Evolutionary conservation across 2,888 invertebrate genomes (phyloP), one percentile per base, ranked within the genome.

Genomic region (Drosophila percnosoma): DNA sequence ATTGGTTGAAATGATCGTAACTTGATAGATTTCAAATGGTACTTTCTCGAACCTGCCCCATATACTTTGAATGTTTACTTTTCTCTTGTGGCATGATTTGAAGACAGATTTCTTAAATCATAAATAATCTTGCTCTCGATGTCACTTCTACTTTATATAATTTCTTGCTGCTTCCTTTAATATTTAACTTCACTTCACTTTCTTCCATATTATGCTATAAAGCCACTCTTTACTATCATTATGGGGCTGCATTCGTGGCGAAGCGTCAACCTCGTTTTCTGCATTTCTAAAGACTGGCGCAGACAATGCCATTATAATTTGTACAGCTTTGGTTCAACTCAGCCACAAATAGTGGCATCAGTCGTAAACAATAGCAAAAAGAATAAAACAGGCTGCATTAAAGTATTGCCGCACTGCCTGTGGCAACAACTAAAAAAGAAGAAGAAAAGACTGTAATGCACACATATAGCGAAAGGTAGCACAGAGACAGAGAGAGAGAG

Each of bases 241-340:
- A 8, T 15, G 45, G 15, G 4, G 7, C 24, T 24, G 45, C 7
- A 21, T 8, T 45, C 45, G 4, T 13, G 21, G 4, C 4, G 13
- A 33, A 53, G 57, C 8, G 40, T 8, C 45, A 24, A 27, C 45
- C 24, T 2, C 8, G 45, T 24, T 24, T 45, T 4, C 8, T 57
- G 60, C 18, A 48, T 67, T 64, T 67, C 40, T 55, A 68, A 75
- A 78, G 66, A 48, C 38, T 42, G 63, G 54, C 59, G 74, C 74
- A 67, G 73, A 84, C 84, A 81, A 87, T 81, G 75, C 74, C 75
- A 81, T 87, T 84, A 84, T 73, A 87, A 83, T 84, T 83, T 89
- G 89, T 83, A 76, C 75, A 87, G 84, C 79, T 76, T 73, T 82
- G 60, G 67, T 67, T 62, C 53, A 27, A 34, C 49, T 33, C 48